phyloP scores from a whole-genome alignment of 2,797 vertebrate species.

The Dipus sagitta region DNA sequence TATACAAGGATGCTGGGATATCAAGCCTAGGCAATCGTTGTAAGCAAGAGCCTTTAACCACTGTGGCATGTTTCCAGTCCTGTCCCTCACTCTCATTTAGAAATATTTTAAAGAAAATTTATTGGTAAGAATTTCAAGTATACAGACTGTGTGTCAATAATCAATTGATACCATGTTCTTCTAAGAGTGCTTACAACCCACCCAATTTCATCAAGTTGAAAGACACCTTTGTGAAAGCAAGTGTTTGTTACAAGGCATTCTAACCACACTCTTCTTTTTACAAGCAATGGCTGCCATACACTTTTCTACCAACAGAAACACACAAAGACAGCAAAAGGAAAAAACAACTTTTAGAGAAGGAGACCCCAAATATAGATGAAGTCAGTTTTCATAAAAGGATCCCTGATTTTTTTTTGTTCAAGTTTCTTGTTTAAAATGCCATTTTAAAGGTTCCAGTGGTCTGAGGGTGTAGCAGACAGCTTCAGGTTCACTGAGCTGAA shows the following conservation, averaged over 20 bases:
- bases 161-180: background rate
- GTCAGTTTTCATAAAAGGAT: background rate
- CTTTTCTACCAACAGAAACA: background rate
- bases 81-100: background rate
- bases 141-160: background rate
- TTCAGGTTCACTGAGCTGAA: too few relatives aligned
- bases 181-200: background rate
- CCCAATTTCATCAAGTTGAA: background rate
- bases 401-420: background rate
- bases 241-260: background rate
- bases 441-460: background rate
- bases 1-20: too few relatives aligned
- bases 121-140: conserved; percentile 24
- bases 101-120: background rate
- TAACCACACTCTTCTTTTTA: background rate
- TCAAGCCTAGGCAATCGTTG: too few relatives aligned
- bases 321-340: background rate
- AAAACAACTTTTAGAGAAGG: background rate
- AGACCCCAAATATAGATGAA: background rate
- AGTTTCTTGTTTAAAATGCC: background rate
- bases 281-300: background rate
- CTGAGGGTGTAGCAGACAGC: background rate
- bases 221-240: background rate
- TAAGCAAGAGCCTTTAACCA: too few relatives aligned
- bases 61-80: background rate